A percentile compares a stretch with the other conserved stretches of the same genome.
phyloP scores from a whole-genome alignment of 2,888 invertebrate genomes.

The Tethea ocularis region DNA sequence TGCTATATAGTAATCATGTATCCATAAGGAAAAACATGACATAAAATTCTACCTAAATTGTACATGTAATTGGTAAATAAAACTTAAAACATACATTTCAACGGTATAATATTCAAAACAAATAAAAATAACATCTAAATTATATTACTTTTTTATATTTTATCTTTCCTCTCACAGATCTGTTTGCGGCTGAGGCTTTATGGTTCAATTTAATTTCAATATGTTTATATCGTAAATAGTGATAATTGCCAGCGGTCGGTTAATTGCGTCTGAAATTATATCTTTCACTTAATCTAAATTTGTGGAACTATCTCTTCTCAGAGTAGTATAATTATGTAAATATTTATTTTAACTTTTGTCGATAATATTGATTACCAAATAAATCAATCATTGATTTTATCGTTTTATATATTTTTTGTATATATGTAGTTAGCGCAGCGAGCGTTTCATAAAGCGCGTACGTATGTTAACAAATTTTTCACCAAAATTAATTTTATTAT shows the following conservation, averaged over 20 bases:
- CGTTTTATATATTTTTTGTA: too few relatives aligned
- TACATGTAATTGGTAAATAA: background rate
- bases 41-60: too few relatives aligned
- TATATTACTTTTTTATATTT: background rate
- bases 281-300: background rate
- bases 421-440: too few relatives aligned
- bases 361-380: too few relatives aligned
- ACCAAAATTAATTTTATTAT: background rate
- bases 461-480: too few relatives aligned
- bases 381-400: too few relatives aligned
- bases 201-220: background rate
- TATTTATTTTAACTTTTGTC: background rate
- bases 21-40: too few relatives aligned
- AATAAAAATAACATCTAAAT: background rate
- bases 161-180: background rate
- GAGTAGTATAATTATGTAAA: background rate
- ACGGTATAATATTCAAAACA: background rate
- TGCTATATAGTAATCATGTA: too few relatives aligned
- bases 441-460: too few relatives aligned
- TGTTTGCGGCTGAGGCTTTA: background rate
- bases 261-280: background rate
- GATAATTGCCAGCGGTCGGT: background rate
- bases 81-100: too few relatives aligned
- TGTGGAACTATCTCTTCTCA: background rate
- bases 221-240: background rate